These are phyloP conservation scores for Ophion ventricosus DNA, from an alignment of 2,888 invertebrate species.

Conservation along the genomic window DNA sequence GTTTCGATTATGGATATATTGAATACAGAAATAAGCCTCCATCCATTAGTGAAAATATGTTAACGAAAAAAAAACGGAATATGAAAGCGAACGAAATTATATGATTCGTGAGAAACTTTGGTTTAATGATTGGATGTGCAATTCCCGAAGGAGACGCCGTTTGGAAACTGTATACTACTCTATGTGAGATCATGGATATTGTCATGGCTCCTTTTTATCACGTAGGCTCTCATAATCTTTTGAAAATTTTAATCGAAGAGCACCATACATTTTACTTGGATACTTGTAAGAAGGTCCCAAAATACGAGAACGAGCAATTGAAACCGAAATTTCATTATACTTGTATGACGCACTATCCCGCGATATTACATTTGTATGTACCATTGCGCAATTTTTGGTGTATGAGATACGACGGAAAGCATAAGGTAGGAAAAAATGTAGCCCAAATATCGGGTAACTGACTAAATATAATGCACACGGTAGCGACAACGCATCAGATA, in stretches of 20 bases:
- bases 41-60: constrained; percentile 44
- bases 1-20: no score
- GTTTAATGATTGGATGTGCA: constrained; percentile 41
- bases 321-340: constrained; percentile 54
- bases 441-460: constrained; percentile 39
- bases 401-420: constrained; percentile 56
- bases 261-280: constrained; percentile 51
- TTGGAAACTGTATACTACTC: constrained; percentile 59
- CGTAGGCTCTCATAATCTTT: constrained; percentile 32
- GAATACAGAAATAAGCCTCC: no score
- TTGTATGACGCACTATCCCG: constrained; percentile 47
- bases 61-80: constrained; percentile 56
- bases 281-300: constrained; percentile 26
- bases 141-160: constrained; percentile 51
- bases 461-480: constrained; percentile 37
- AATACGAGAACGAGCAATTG: constrained; percentile 20
- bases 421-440: constrained; percentile 41
- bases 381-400: constrained; percentile 47
- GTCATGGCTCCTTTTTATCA: constrained; percentile 43
- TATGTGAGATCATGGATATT: constrained; percentile 51
- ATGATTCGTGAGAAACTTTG: constrained; percentile 54
- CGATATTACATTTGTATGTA: constrained; percentile 16
- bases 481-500: constrained; percentile 49
- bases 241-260: constrained; percentile 48
- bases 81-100: constrained; percentile 62